Base-by-base conservation (phyloP, 2,797 vertebrate species). In the Aplochiton taeniatus region DNA sequence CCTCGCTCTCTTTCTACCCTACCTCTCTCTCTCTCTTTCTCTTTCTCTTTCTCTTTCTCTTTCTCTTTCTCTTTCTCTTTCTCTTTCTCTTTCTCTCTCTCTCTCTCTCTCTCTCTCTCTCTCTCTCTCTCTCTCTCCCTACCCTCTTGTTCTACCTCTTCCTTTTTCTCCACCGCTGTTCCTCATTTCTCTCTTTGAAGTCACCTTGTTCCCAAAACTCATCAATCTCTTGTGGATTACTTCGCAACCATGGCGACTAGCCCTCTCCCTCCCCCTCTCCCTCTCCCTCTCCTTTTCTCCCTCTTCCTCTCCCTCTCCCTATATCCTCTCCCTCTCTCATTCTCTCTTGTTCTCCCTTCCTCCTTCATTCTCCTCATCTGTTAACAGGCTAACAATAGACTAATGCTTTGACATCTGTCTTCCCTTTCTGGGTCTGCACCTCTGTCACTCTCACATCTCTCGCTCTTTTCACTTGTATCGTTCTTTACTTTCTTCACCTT, bases 201-300 rank as follows among this genome's bases (percentile, higher is more conserved):
- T 92, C 90, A 90, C 86, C 89, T 93, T 92, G 83, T 69, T 66
- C 73, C 61, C 59, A 73, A n/a, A 83, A 71, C 78, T 89, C 85
- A 90, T 86, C 86, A 86, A 57, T 89, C 85, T 89, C 83, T 78
- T 61, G 64, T 72, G 73, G 75, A 82, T 84, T 76, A 75, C 73
- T 85, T 79, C 80, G 76, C 82, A 76, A 68, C 61, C 64, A 61
- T 17, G 54, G 68, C 76, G 64, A 43, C 11, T 66, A 8, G 18
- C 7, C 66, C 76, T 68, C 44, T 12, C 61, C 10, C 41, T 4
- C 59, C n/a, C 65, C 51, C 47, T 60, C 63, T 19, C 48, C 55
- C 59, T 55, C 19, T 46, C 51, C 17, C 41, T 63, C 50, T 44
- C 56, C 47, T 14, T 45, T 51, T 57, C 51, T 70, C 50, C n/a